Evolutionary conservation across 2,113 vertebrate species (phyloP).

Genomic region (human): DNA sequence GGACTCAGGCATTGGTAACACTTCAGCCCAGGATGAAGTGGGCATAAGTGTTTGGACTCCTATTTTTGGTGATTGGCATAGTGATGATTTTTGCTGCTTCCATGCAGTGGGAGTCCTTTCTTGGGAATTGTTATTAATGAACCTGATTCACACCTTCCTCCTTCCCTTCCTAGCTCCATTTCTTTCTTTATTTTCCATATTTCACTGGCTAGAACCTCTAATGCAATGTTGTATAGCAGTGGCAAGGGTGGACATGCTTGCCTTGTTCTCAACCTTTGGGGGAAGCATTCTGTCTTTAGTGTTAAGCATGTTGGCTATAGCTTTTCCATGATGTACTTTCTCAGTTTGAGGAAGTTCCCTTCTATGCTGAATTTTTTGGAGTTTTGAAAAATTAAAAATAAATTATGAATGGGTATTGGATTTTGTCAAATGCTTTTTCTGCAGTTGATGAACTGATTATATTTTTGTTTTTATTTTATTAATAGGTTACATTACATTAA

Average conservation of each 20-base stretch:
- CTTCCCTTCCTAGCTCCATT: fast-evolving
- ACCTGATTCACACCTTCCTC: background rate
- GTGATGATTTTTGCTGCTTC: background rate
- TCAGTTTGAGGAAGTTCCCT: background rate
- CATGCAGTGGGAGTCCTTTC: background rate
- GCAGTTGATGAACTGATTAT: background rate
- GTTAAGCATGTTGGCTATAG: background rate
- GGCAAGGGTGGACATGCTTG: background rate
- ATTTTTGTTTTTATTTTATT: background rate
- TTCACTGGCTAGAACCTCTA: background rate
- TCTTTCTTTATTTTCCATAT: background rate
- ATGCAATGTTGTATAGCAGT: background rate
- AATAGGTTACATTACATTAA: background rate
- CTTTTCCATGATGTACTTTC: background rate
- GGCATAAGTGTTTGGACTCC: background rate
- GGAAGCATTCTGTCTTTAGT: background rate
- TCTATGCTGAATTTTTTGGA: background rate
- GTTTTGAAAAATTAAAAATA: background rate
- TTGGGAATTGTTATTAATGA: background rate
- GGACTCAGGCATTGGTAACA: background rate
- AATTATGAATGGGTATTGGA: background rate
- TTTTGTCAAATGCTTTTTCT: background rate
- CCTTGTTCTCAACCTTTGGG: background rate
- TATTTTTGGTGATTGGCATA: background rate
- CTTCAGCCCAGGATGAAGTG: background rate